Conservation (phyloP, 1,140 invertebrate genomes). For the Maniola jurtina region DNA sequence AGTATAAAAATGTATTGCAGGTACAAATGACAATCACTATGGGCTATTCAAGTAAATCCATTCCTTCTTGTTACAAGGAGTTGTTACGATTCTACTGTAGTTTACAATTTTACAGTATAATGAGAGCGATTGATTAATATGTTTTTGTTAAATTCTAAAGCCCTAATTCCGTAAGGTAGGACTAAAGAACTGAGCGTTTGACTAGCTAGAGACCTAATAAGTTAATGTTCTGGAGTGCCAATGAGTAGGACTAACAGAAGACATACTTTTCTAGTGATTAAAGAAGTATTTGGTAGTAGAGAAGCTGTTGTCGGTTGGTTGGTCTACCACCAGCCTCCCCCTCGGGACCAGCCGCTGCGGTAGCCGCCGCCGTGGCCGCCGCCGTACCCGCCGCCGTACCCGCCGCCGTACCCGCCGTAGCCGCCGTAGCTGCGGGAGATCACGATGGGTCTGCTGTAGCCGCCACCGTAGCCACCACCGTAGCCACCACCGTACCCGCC, state of each 20-base stretch:
- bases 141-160: too few species aligned
- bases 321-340: slow-evolving; percentile 20
- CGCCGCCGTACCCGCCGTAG: background rate
- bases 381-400: slow-evolving; percentile 5
- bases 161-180: background rate
- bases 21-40: background rate
- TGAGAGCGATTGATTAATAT: too few species aligned
- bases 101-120: too few species aligned
- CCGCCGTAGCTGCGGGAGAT: slow-evolving; percentile 14
- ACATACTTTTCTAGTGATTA: background rate
- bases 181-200: background rate
- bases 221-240: background rate
- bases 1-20: background rate
- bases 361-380: background rate
- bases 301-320: background rate
- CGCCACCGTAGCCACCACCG: background rate
- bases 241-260: background rate
- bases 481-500: slow-evolving; percentile 28
- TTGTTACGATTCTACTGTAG: too few species aligned
- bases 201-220: background rate
- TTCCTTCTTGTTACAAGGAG: too few species aligned
- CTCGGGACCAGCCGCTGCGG: background rate
- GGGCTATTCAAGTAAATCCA: too few species aligned
- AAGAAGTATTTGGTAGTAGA: background rate
- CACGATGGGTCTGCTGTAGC: slow-evolving; percentile 6